phyloP scores from a whole-genome alignment of 2,113 vertebrate genomes.

The Galeopterus variegatus region DNA sequence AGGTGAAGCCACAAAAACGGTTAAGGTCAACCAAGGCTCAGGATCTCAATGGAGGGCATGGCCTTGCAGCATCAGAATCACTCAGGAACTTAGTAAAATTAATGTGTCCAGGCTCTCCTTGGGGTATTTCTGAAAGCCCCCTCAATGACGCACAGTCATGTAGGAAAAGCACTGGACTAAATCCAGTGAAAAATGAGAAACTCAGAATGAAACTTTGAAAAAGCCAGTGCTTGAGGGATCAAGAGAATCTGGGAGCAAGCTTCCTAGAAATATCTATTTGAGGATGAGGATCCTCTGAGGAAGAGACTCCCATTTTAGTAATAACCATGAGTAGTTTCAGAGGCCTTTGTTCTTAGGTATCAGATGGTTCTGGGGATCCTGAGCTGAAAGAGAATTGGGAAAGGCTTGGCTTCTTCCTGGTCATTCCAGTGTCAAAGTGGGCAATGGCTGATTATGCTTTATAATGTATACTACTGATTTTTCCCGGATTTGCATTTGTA shows the following conservation, averaged over 20 bases:
- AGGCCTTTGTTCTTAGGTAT: neutral
- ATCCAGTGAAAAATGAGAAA: neutral
- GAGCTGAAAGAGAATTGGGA: neutral
- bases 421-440: neutral
- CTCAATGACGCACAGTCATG: neutral
- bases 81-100: neutral
- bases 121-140: neutral
- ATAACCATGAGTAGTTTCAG: neutral
- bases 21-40: neutral
- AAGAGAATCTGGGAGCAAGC: neutral
- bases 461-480: neutral
- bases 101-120: rapidly evolving
- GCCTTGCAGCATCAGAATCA: neutral
- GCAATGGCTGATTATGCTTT: neutral
- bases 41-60: rapidly evolving
- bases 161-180: neutral
- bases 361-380: neutral
- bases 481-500: neutral
- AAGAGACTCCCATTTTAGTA: neutral
- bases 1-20: neutral
- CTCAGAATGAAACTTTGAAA: neutral
- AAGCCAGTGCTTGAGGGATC: neutral
- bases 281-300: neutral
- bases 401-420: neutral
- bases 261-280: neutral